A percentile compares a stretch with the other conserved stretches of the same genome.
These are phyloP conservation scores for Himalopsyche phryganea DNA, from an alignment of 1,140 invertebrate species.

Conservation along the genomic window DNA sequence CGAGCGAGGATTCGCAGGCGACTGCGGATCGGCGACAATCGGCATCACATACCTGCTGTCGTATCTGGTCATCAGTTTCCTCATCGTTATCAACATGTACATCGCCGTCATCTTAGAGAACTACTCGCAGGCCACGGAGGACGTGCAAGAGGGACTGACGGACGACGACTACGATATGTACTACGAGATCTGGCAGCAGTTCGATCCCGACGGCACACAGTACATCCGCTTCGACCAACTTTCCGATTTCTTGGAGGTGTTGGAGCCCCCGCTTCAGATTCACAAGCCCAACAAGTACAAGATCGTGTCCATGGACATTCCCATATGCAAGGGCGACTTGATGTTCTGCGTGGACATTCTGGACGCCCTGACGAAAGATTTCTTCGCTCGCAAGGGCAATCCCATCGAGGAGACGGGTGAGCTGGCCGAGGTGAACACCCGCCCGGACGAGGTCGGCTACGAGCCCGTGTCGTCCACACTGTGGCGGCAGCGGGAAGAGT, in stretches of 20 bases:
- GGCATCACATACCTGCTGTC: slow-evolving; percentile 92
- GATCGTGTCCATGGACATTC: slow-evolving; percentile 97
- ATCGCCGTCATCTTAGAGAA: slow-evolving; percentile 99
- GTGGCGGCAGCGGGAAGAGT: slow-evolving; percentile 92
- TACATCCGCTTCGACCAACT: slow-evolving; percentile 92
- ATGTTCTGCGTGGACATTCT: slow-evolving; percentile 98
- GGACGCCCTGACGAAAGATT: slow-evolving; percentile 93
- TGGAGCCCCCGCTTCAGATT: slow-evolving; percentile 91
- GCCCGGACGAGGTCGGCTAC: slow-evolving; percentile 82
- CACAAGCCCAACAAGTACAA: slow-evolving; percentile 99
- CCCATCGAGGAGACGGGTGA: slow-evolving; percentile 86
- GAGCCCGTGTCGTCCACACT: slow-evolving; percentile 90
- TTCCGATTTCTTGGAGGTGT: slow-evolving; percentile 91
- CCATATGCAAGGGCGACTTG: slow-evolving; percentile 94
- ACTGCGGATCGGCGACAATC: slow-evolving; percentile 89
- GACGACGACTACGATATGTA: slow-evolving; percentile 99
- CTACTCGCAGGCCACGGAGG: slow-evolving; percentile 96
- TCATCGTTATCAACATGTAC: slow-evolving; percentile 99
- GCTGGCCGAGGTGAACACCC: slow-evolving; percentile 70
- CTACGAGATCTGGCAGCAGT: slow-evolving; percentile 98
- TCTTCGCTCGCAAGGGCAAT: slow-evolving; percentile 92
- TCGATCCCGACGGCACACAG: slow-evolving; percentile 95
- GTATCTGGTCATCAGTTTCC: slow-evolving; percentile 96
- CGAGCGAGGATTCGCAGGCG: slow-evolving; percentile 80
- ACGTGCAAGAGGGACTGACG: slow-evolving; percentile 96